Conservation (phyloP, 1,140 invertebrate genomes). For the Tetragonula clypearis region DNA sequence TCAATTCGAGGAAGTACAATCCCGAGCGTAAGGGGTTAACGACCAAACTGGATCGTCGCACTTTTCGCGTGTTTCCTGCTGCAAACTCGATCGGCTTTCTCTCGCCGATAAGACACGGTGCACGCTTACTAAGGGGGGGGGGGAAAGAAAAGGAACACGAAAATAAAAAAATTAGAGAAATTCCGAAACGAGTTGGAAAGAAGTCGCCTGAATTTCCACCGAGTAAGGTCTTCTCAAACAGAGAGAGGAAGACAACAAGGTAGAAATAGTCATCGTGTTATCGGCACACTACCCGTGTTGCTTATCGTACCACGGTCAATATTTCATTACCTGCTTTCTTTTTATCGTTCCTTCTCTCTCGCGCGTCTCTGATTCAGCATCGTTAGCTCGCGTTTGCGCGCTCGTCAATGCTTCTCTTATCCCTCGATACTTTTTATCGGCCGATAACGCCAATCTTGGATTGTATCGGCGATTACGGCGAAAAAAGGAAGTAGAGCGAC, state of each 20-base stretch:
- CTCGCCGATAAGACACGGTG: neutral
- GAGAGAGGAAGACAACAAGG: conserved; percentile 20
- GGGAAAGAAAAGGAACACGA: no score
- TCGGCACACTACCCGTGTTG: conserved; percentile 54
- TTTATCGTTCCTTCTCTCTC: conserved; percentile 24
- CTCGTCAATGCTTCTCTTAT: conserved; percentile 41
- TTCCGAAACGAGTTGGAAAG: no score
- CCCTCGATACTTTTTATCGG: conserved; percentile 61
- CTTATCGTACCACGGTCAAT: conserved; percentile 66
- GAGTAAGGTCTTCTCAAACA: conserved; percentile 20
- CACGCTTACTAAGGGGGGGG: no score
- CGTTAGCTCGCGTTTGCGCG: conserved; percentile 50
- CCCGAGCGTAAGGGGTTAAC: conserved; percentile 32
- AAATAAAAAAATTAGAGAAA: no score
- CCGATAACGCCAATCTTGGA: conserved; percentile 59
- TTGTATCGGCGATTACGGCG: conserved; percentile 20
- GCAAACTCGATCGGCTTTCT: conserved; percentile 20
- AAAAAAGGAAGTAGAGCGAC: conserved; percentile 25
- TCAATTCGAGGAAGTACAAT: conserved; percentile 48
- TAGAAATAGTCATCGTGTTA: conserved; percentile 62
- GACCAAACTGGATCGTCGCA: conserved; percentile 38
- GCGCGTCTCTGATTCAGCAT: conserved; percentile 32
- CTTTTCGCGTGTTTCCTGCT: conserved; percentile 19
- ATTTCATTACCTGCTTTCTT: conserved; percentile 51
- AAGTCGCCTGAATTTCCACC: neutral